Conservation (phyloP, 2,113 vertebrate genomes). For the Steatornis caripensis region DNA sequence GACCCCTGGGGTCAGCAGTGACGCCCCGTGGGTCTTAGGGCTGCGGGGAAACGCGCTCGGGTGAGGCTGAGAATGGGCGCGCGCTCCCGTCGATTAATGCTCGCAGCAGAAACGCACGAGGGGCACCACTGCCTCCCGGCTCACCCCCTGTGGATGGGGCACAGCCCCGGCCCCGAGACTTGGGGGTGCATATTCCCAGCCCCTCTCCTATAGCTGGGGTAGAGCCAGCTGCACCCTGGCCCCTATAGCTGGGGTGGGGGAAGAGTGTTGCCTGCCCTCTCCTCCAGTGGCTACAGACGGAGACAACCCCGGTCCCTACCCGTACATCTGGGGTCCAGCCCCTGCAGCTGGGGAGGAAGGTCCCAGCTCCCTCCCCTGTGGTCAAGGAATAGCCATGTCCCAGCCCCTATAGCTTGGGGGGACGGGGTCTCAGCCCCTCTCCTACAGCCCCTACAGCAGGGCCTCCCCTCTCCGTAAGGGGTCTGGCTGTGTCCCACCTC, state of each 20-base stretch:
- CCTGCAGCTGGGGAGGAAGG: background rate
- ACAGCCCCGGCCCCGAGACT: accelerated
- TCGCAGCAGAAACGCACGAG: accelerated
- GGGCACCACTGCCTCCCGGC: background rate
- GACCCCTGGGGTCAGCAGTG: background rate
- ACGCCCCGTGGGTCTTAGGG: background rate
- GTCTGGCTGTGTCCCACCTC: background rate
- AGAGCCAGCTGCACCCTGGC: background rate
- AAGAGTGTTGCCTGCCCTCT: background rate
- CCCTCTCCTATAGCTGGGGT: background rate
- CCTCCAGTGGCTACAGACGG: background rate
- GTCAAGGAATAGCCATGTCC: background rate
- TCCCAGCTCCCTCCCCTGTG: no score
- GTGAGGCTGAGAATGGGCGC: accelerated
- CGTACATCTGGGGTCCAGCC: background rate
- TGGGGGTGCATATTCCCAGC: background rate
- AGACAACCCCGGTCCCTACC: background rate
- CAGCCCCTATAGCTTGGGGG: background rate
- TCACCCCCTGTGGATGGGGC: background rate
- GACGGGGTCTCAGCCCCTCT: background rate
- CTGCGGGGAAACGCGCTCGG: background rate
- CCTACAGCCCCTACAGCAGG: accelerated
- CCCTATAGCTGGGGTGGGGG: background rate
- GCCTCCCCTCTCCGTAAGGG: no score
- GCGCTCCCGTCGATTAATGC: accelerated